phyloP scores from a whole-genome alignment of 2,113 vertebrate species.

The Chlorocebus sabaeus region DNA sequence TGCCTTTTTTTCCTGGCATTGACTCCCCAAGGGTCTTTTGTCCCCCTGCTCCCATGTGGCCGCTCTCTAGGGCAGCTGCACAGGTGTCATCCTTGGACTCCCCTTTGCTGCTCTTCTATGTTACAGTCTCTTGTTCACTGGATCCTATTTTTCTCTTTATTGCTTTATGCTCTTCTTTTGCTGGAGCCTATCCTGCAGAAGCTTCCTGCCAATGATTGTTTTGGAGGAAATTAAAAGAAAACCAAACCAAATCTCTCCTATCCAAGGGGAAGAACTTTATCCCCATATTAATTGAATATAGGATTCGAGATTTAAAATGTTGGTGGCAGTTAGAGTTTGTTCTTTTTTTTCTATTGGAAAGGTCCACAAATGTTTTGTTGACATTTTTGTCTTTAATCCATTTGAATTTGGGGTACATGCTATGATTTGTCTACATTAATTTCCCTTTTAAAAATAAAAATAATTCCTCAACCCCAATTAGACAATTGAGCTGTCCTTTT shows the following conservation, averaged over 20 bases:
- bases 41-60: not conserved
- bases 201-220: not conserved
- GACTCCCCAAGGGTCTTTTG: not conserved
- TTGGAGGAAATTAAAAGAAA: not conserved
- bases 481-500: not conserved
- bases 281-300: not conserved
- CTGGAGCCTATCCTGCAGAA: not conserved
- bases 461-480: not conserved
- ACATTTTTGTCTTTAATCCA: not conserved
- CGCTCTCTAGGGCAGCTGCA: not conserved
- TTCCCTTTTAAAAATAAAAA: not conserved
- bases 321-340: not conserved
- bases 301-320: not conserved
- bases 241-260: not conserved
- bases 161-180: not conserved
- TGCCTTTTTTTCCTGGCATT: not conserved
- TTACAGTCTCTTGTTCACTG: not conserved
- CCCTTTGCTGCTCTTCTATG: not conserved
- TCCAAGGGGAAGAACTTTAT: not conserved
- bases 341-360: not conserved
- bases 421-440: not conserved
- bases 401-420: not conserved
- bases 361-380: not conserved
- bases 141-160: not conserved
- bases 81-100: not conserved